Base-by-base conservation (phyloP, 2,797 vertebrate species). In the Benthosema pterotum region DNA sequence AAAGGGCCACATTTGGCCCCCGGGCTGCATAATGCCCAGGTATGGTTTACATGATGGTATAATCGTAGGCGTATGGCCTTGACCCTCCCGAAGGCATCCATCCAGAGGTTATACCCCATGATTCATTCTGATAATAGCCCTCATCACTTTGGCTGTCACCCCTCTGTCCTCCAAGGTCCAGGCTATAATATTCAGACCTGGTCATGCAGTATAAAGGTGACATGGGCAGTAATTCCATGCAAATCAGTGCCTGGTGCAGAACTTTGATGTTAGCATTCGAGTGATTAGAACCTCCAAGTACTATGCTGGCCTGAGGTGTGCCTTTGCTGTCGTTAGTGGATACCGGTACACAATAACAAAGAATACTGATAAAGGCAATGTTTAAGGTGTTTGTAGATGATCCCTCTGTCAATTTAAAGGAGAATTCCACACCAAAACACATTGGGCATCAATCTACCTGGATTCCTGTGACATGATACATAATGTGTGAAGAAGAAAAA, bases 91-190 rank as follows among this genome's bases (percentile, higher is more conserved):
- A 71, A 80, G 78, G 79, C 81, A 80, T 78, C 69, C 81, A 80
- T 78, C 69, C 75, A 79, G 70, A 86, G 84, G 84, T 87, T 69
- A n/a, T n/a, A 82, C 83, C 28, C 77, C 78, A 63, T 85, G 82
- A 90, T 85, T 89, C 87, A 79, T 79, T 73, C 67, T 51, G 71
- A 85, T 88, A 89, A 90, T 87, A 80, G 82, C 75, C 84, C 74
- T 83, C 82, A 86, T 87, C 83, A 81, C 67, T 89, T 89, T 87
- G 61, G 58, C 83, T 86, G 87, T 88, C 89, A 87, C 63, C 18
- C 18, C 70, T 16, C 64, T 66, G 70, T 79, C 82, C 84, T 78
- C 52, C 16, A 63, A 83, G 83, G 74, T 61, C 60, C 3, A 1
- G 57, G 53, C 67, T 81, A n/a, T n/a, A 74, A 87, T 81, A 84